phyloP scores from a whole-genome alignment of 2,113 vertebrate species.

The Gallinago media region DNA sequence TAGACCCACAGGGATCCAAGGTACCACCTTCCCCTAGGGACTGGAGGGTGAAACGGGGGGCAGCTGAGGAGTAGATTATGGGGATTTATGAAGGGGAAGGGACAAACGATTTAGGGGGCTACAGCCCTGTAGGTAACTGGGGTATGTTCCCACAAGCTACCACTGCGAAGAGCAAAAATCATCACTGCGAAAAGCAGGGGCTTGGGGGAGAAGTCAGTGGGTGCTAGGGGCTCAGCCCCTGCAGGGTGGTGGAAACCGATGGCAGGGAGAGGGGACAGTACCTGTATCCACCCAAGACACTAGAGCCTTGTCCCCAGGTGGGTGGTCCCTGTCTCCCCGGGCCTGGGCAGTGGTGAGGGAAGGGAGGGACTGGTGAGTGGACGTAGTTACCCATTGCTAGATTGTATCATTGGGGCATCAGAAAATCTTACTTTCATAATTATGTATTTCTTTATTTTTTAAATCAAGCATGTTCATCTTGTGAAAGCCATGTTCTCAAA shows the following conservation, averaged over 20 bases:
- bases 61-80: not conserved
- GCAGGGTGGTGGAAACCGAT: not conserved
- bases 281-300: accelerated
- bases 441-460: not conserved
- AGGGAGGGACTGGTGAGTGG: too few relatives aligned
- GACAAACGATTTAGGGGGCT: accelerated
- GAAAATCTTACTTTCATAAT: not conserved
- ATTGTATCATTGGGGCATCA: accelerated
- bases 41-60: accelerated
- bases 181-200: not conserved
- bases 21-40: not conserved
- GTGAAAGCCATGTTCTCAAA: not conserved
- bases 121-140: accelerated
- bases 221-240: not conserved
- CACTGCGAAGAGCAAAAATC: too few relatives aligned
- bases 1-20: not conserved
- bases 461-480: not conserved
- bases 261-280: not conserved
- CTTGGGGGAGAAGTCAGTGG: not conserved
- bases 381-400: not conserved
- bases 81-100: not conserved
- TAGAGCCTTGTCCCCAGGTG: accelerated
- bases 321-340: not conserved
- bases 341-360: not conserved
- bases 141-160: not conserved